Base-by-base conservation (phyloP, 2,113 vertebrate species). In the Odocoileus hemionus region DNA sequence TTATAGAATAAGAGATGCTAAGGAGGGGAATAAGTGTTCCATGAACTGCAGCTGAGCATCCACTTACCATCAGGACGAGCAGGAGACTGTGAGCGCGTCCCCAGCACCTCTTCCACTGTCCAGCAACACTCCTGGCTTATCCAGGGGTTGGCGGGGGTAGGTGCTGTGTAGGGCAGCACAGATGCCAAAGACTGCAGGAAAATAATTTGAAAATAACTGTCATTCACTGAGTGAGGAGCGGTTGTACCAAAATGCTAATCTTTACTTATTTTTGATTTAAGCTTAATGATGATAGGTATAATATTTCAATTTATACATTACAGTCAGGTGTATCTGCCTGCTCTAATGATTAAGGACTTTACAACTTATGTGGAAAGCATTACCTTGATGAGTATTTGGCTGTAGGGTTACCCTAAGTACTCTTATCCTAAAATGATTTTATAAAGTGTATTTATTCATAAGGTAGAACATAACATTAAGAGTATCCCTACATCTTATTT, bases 261-360 rank as follows among this genome's bases (percentile, higher is more conserved):
- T 74, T 92, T 93, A 55, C 64, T 95, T 88, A 89, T 50, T 93
- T 70, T 93, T 67, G 67, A 89, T 93, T 93, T 80, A 64, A 25
- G 4, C 4, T 58, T 52, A 91, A 89, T 52, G n/a, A 52, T 57
- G 50, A 84, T 30, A 95, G 64, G 19, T 70, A 80, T 76, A 78
- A 70, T 89, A 58, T 13, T 89, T 17, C 15, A 57, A 70, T 84
- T 61, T 50, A 76, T 89, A 93, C 45, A 52, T 79, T 39, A 64
- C 14, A 80, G 33, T 80, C 58, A 93, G 39, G 55, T 55, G 11
- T 79, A 52, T 52, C 78, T 80, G 45, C 9, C 45, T 50, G 78
- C 28, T 80, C 10, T 52, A n/a, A 52, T 0, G 30, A 92, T 17
- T 7, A 67, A 76, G 50, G 17, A 79, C 19, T 23, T 88, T 87